Base-by-base conservation (phyloP, 2,113 vertebrate genomes). In the Ptilonorhynchus violaceus region DNA sequence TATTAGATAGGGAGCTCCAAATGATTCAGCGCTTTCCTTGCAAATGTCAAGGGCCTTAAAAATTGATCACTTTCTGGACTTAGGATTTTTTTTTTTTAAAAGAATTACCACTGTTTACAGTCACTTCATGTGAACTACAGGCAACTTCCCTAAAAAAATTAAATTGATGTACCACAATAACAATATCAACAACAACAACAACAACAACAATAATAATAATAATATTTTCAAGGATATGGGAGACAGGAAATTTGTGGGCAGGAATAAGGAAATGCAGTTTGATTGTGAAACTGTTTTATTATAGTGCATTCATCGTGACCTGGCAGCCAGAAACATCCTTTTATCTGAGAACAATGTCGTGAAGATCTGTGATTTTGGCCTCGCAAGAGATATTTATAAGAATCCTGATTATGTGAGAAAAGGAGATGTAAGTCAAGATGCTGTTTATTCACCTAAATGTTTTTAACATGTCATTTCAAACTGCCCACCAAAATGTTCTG, bases 351-450 rank as follows among this genome's bases (percentile, higher is more conserved):
- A 99, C 96, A 99, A 99, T 67, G 98, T 99, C 84, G 99, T 99
- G 94, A 99, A 99, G 98, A 99, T 99, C 96, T 99, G 99, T 87
- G 99, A 99, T 97, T 99, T 99, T 56, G 99, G 99, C 92, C 98
- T 99, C 3, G 99, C 99, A 93, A 98, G 99, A 96, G 99, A 99
- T 96, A 98, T 99, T 98, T 99, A 99, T 97, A 99, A 99, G 98
- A 98, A 99, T 96, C 99, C 98, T 6, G 99, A 99, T 97, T 99
- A 99, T 80, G 98, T 99, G 95, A 98, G 99, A 97, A 99, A 99
- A 96, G 99, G 99, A 97, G 99, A 99, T 66, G 99, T 99, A 97
- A 99, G 99, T 99, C 56, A 24, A 70, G 64, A 69, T 49, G 77
- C 37, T 91, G 67, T 76, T 90, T 94, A 63, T 91, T 96, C 66